These are phyloP conservation scores for Calameuta filiformis DNA, from an alignment of 2,888 invertebrate genomes.

Conservation along the genomic window DNA sequence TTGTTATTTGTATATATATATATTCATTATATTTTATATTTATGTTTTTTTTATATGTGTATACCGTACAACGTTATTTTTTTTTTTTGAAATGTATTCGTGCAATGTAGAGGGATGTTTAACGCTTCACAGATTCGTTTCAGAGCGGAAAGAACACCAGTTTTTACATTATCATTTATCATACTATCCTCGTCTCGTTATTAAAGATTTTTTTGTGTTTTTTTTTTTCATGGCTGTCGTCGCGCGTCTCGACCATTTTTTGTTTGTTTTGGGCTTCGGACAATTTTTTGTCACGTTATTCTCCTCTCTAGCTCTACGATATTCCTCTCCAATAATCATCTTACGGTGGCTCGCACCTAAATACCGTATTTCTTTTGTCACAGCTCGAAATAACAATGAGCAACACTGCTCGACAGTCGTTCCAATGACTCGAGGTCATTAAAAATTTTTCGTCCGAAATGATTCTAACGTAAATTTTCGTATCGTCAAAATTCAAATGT, in stretches of 20 bases:
- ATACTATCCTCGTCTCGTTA: not conserved
- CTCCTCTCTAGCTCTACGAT: too few relatives aligned
- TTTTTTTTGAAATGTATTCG: slow-evolving; percentile 41
- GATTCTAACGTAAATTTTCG: too few relatives aligned
- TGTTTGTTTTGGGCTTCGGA: too few relatives aligned
- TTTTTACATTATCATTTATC: slow-evolving; percentile 6
- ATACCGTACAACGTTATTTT: slow-evolving; percentile 39
- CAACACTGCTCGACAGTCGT: not conserved
- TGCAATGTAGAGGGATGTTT: slow-evolving; percentile 50
- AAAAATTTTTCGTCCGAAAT: not conserved
- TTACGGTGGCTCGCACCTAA: not conserved
- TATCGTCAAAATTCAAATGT: too few relatives aligned
- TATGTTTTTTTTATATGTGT: slow-evolving; percentile 19
- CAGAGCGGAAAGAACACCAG: slow-evolving; percentile 48
- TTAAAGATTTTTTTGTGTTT: not conserved
- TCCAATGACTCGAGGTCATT: not conserved
- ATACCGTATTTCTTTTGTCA: slow-evolving; percentile 11
- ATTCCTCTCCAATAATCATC: too few relatives aligned
- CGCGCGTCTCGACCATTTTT: not conserved
- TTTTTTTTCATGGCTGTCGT: not conserved
- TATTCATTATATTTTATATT: slow-evolving; percentile 33
- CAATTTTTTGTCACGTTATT: too few relatives aligned
- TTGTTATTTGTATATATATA: slow-evolving; percentile 48
- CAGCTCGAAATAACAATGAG: slow-evolving; percentile 13
- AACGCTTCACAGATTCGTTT: slow-evolving; percentile 55